phyloP scores from a whole-genome alignment of 2,113 vertebrate species.

The Galeopterus variegatus region DNA sequence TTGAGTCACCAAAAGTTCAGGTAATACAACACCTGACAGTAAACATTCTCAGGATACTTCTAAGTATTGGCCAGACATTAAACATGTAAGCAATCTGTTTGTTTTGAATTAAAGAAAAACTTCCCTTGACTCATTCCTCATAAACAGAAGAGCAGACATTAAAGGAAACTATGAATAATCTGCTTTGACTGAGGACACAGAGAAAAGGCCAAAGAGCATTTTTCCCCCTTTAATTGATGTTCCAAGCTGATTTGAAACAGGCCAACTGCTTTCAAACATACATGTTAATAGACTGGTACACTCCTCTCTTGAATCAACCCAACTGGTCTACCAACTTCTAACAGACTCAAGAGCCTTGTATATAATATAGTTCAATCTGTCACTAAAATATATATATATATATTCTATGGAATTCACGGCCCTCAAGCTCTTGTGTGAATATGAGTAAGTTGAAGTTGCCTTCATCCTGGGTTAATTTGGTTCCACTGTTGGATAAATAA shows the following conservation, averaged over 20 bases:
- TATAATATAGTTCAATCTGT: neutral
- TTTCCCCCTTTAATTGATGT: constrained; percentile 68
- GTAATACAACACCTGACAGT: constrained; percentile 61
- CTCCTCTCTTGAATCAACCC: neutral
- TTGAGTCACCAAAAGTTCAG: constrained; percentile 65
- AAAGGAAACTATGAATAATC: constrained; percentile 86
- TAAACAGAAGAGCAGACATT: constrained; percentile 80
- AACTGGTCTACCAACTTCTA: constrained; percentile 30
- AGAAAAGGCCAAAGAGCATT: constrained; percentile 80
- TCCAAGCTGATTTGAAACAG: constrained; percentile 85
- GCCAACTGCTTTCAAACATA: constrained; percentile 44
- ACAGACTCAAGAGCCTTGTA: neutral
- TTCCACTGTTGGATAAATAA: neutral
- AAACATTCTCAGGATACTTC: constrained; percentile 55
- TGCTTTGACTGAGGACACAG: constrained; percentile 78
- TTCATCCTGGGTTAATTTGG: neutral
- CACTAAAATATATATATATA: too few relatives aligned
- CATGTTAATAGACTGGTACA: neutral
- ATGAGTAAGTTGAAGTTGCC: neutral
- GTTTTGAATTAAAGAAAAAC: constrained; percentile 84
- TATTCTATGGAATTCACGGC: neutral
- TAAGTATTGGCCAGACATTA: neutral
- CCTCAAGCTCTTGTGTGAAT: neutral
- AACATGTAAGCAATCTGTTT: constrained; percentile 72
- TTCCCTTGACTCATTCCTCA: constrained; percentile 82